Evolutionary conservation across 1,140 invertebrate species (phyloP), one percentile per base, ranked within the genome.

Genomic region (Brachionus calyciflorus): DNA sequence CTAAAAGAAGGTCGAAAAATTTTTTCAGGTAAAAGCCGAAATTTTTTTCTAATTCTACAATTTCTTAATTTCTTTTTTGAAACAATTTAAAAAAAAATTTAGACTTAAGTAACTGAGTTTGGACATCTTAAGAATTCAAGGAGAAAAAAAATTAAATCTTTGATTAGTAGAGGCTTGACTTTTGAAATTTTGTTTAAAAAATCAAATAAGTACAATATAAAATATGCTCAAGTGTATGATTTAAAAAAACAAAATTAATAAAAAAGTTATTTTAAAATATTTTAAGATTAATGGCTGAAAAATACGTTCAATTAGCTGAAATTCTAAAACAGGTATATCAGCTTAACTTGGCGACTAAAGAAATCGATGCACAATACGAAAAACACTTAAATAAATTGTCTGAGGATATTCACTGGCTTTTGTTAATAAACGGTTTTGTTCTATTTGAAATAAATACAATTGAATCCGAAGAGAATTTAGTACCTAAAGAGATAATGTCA

Each of bases 361-460:
- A 60, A 37, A 37, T 60, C 14, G 55, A 33, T 19, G 24, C 33
- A 26, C 44, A 30, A 14, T 26, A n/a, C n/a, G 44, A 70, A 10
- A 44, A 73, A 41, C 26, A 30, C 24, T 41, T 73, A 46, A 19
- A 10, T 7, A 73, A 73, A 9, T 12, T 73, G 10, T 40, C 28
- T 6, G 69, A 73, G 41, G 69, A 73, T 30, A 73, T 73, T 28
- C 69, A 73, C 14, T 73, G 69, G 69, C 21, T 73, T 10, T 30
- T 73, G 28, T 41, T 73, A 21, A 41, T 73, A 19, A 40, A 37
- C 5, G 69, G 69, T n/a, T 73, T 73, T 73, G 69, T 73, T 19
- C 46, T 73, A 37, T 73, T 51, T n/a, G 69, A 73, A 40, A 73
- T 73, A 49, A 73, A 49, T 17, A 14, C 53, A 9, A 3, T 7